Conservation (phyloP, 1,140 invertebrate genomes). For the Leptopilina clavipes region DNA sequence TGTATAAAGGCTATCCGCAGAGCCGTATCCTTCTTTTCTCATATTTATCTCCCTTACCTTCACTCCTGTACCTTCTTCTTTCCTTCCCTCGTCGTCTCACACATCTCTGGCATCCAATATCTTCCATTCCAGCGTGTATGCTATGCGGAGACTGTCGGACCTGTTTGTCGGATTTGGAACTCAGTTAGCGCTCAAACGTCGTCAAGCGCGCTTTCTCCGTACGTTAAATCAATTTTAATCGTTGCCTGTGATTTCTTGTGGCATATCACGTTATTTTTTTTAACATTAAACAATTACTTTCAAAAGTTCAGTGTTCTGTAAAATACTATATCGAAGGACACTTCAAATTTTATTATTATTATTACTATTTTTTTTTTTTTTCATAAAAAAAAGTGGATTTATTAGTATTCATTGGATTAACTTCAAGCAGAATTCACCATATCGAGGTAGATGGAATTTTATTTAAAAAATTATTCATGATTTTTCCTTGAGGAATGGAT, state of each 20-base stretch:
- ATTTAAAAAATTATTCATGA: too few species aligned
- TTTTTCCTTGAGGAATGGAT: too few species aligned
- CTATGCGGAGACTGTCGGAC: constrained; percentile 59
- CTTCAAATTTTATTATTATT: too few species aligned
- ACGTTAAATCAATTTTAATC: constrained; percentile 40
- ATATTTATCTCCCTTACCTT: constrained; percentile 44
- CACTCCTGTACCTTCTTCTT: constrained; percentile 51
- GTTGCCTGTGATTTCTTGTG: background rate
- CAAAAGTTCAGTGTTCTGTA: too few species aligned
- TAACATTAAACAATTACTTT: too few species aligned
- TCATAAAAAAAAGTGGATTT: too few species aligned
- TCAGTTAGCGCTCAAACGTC: constrained; percentile 66
- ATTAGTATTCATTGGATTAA: too few species aligned
- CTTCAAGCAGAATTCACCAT: too few species aligned
- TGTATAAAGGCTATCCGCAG: constrained; percentile 59
- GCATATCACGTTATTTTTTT: too few species aligned
- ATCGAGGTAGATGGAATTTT: too few species aligned
- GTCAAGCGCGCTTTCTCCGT: constrained; percentile 57
- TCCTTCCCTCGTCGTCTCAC: constrained; percentile 48
- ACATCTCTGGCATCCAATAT: constrained; percentile 44
- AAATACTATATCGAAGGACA: too few species aligned
- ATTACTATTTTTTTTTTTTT: background rate
- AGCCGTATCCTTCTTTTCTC: constrained; percentile 36
- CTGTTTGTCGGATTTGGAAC: constrained; percentile 57
- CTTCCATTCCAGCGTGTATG: constrained; percentile 54